A percentile compares a stretch with the other conserved stretches of the same genome.
These are phyloP conservation scores for Podilymbus podiceps DNA, from an alignment of 2,113 vertebrate species.

Conservation along the genomic window DNA sequence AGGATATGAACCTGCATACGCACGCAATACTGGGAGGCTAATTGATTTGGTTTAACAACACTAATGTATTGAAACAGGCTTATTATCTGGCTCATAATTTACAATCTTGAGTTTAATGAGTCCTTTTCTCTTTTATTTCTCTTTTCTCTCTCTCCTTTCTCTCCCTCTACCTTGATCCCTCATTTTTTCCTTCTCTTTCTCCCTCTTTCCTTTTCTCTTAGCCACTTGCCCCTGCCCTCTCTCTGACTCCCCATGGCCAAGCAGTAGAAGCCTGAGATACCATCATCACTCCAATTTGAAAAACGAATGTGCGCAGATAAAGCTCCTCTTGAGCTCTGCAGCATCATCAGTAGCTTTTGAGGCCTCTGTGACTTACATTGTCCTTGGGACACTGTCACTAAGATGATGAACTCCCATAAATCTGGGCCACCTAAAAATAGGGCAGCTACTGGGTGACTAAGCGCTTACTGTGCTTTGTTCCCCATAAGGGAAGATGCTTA, in stretches of 20 bases:
- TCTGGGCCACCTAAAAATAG: neutral
- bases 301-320: neutral
- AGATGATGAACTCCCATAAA: neutral
- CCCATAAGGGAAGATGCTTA: neutral
- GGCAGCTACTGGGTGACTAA: neutral
- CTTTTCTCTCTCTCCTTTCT: neutral
- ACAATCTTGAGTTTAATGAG: constrained; percentile 1
- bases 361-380: neutral
- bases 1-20: neutral
- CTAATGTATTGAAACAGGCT: constrained; percentile 8
- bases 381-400: neutral
- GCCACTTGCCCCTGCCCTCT: neutral
- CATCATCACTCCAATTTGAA: neutral
- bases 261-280: neutral
- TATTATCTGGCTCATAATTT: neutral
- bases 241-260: neutral
- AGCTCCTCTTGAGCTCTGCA: neutral
- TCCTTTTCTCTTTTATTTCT: neutral
- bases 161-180: neutral
- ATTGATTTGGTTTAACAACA: constrained; percentile 4
- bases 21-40: neutral
- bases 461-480: neutral
- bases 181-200: neutral
- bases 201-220: neutral
- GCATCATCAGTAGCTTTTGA: neutral